Evolutionary conservation across 2,797 vertebrate species (phyloP), one percentile per base, ranked within the genome.

Genomic region (Perodicticus potto): DNA sequence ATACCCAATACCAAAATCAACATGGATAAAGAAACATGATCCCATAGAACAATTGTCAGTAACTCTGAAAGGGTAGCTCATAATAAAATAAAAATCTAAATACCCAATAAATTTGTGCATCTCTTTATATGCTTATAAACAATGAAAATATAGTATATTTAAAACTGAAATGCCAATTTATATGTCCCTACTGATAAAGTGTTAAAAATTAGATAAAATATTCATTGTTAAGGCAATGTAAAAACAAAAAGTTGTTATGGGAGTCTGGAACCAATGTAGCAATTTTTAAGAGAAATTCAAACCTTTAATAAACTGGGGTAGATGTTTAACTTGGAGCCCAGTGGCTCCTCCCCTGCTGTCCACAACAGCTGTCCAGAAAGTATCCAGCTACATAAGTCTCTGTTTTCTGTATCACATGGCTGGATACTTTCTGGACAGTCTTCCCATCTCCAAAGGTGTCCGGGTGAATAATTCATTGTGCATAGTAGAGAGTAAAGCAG

Each of bases 231-330:
- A 92, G 23, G 12, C 8, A 86, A 22, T 40, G 69, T 83, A 32
- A 3, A 92, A 83, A 34, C 3, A 73, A 3, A 37, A 57, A 45
- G 2, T 23, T 92, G 86, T 89, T 80, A 12, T 19, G 22, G 7
- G 2, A 80, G 0, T 8, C 32, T 96, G n/a, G 20, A 34, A 12
- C 23, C 7, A 53, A 32, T 29, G 22, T 2, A 72, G 65, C 5
- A 80, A 80, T 72, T 89, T 57, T 34, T 4, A 95, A 91, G 25
- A 86, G 40, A 76, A 53, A 63, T 34, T 93, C 9, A 85, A 87
- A 3, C 12, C 74, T 57, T 63, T 87, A 67, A 81, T 81, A 77
- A 82, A 70, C 6, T 4, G 22, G 2, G 12, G 3, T 74, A 14
- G 45, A 49, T 25, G 7, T 90, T 88, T 85, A 37, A 87, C 32